Base-by-base conservation (phyloP, 2,797 vertebrate species). In the Hipposideros larvatus region DNA sequence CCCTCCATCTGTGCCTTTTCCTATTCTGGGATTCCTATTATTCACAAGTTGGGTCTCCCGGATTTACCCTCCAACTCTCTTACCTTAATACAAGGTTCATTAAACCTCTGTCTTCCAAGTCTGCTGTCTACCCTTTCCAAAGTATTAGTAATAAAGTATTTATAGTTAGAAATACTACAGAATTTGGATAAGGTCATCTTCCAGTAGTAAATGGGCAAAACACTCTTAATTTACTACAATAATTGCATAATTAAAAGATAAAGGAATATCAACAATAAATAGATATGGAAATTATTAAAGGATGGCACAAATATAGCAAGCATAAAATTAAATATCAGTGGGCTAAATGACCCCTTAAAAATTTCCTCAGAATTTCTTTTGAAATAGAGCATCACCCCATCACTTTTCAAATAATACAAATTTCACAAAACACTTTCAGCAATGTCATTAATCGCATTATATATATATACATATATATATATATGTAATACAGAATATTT, bases 381-480 rank as follows among this genome's bases (percentile, higher is more conserved):
- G 31, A 85, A 91, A 91, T 16, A 95, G 51, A 93, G 71, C 43
- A 88, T 59, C 7, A 53, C 11, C 53, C 22, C 43, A 94, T 53
- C 34, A 73, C 13, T 88, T 91, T 90, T 46, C 71, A 94, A 84
- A 79, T 70, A 71, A 85, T 68, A 24, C 11, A 61, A 73, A 61
- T 82, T 89, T 78, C 53, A 95, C 15, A 91, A 95, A 92, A 16
- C 53, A 93, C 24, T 65, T 63, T 82, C 15, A 59, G 37, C 83
- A 89, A 48, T 34, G 43, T 18, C 21, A 53, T 74, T 93, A 91
- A 87, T 75, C 11, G 43, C 46, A 87, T 71, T 61, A 8, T 43
- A 71, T 37, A 71, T 37, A 37, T 37, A 37, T 37, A 37, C 37
- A 37, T 37, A 37, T 37, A 34, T 34, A 34, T 34, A 34, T 34